Base-by-base conservation (phyloP, 2,113 vertebrate genomes). In the Falcunculus frontatus region DNA sequence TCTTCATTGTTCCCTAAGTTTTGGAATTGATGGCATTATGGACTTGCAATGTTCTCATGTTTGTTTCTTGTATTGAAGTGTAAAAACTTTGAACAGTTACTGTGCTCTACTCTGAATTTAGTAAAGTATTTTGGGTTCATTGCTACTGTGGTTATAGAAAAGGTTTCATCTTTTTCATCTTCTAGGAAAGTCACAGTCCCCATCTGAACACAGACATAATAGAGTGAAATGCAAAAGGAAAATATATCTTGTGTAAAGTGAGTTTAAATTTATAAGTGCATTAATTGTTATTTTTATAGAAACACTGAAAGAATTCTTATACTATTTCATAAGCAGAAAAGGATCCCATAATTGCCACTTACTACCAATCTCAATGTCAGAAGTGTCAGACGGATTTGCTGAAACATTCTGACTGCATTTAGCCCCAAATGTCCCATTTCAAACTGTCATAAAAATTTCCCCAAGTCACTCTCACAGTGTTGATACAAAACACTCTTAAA, bases 161-260 rank as follows among this genome's bases (percentile, higher is more conserved):
- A 67, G 7, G 7, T 47, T 70, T 72, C 6, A 63, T 44, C 27
- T 76, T 62, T 47, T 70, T 72, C 6, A 63, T 44, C 27, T 76
- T 62, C n/a, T 46, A 59, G 8, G 18, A 17, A 77, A 91, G 12
- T 53, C 32, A 62, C 1, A 1, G 19, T 50, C n/a, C 14, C 11
- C 50, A 3, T 21, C 25, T 75, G 35, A 75, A 72, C 1, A 5
- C 1, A 78, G 39, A 27, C 1, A 0, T 29, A 47, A 37, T 1
- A 56, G 17, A 77, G 13, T 23, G 50, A 91, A 72, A 72, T 13
- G 7, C 23, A 44, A 59, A 88, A 53, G 0, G 9, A 81, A 91
- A 84, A 41, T 16, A 30, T 2, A 29, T 33, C n/a, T 47, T 6
- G 2, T 21, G 19, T 52, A 56, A 72, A 79, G 5, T 59, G 27